Conservation (phyloP, 2,797 vertebrate species). For the Fistularia commersonii region DNA sequence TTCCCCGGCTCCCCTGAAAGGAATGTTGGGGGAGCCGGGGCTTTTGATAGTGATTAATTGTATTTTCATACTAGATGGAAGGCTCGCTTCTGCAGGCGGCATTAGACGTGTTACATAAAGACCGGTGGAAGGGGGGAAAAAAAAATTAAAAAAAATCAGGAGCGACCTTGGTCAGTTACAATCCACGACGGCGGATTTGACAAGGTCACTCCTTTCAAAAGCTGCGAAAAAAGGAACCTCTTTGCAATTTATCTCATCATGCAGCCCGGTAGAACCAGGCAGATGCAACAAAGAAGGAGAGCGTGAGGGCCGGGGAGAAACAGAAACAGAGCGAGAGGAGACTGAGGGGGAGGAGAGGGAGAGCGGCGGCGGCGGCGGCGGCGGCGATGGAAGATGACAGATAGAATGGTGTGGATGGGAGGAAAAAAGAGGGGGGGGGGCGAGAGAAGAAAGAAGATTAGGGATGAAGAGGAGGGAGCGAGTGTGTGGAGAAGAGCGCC, state of each 20-base stretch:
- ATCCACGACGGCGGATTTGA: conserved; percentile 38
- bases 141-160: conserved; percentile 7
- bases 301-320: conserved; percentile 38
- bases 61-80: conserved; percentile 33
- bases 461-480: conserved; percentile 27
- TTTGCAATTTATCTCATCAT: conserved; percentile 26
- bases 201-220: conserved; percentile 60
- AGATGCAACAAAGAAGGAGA: conserved; percentile 61
- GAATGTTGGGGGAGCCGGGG: too few relatives aligned
- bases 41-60: too few relatives aligned
- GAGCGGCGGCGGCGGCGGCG: too few relatives aligned
- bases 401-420: conserved; percentile 30
- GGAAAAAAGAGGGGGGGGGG: conserved; percentile 17
- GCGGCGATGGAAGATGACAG: conserved; percentile 34
- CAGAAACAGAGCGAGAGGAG: conserved; percentile 30
- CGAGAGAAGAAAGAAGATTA: conserved; percentile 36
- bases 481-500: conserved; percentile 50
- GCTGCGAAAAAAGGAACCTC: conserved; percentile 23
- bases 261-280: conserved; percentile 40
- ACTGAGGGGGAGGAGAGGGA: conserved; percentile 35
- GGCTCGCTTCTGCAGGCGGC: conserved; percentile 27
- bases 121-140: conserved; percentile 6
- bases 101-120: conserved; percentile 53
- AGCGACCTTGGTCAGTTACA: conserved; percentile 49
- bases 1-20: too few relatives aligned